Base-by-base conservation (phyloP, 2,888 invertebrate genomes). In the Luffia ferchaultella region DNA sequence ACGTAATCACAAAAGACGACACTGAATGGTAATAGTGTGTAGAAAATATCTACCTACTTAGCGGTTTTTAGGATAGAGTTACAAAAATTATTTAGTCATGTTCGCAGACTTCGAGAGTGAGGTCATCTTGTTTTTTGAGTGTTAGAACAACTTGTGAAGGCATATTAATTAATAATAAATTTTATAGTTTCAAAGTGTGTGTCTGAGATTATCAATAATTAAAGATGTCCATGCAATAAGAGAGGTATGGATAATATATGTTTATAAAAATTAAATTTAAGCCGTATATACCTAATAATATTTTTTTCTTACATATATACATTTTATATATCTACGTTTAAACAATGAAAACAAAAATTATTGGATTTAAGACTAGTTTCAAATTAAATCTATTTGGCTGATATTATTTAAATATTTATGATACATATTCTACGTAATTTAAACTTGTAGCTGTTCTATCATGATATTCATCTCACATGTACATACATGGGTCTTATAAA, bases 1-100 rank as follows among this genome's bases (percentile, higher is more conserved):
- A 70, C 75, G 70, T 75, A 70, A 70, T 62, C 58, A 78, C 78
- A 80, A 82, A 30, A 30, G 30, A 30, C 70, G 62, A 70, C 60
- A 52, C 59, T 62, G 62, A 64, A 68, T 72, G n/a, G 30, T 30
- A 12, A 30, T 12, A 30, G 30, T 12, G 30, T 12, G 12, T 12
- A 30, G 30, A 30, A 7, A 30, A 30, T 30, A 7, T n/a, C n/a
- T n/a, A n/a, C n/a, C 3, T 30, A 30, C 12, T 12, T 30, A 30
- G 30, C 30, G 30, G 5, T 30, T 30, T 30, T 30, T 30, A 30
- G 30, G 30, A 7, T 30, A 30, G 30, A 30, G 5, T 12, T 7
- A 60, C 65, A 59, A 63, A 64, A 62, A 62, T 63, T 58, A 57
- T 63, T 76, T 74, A 80, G 82, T 80, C 71, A 54, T 56, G 55